These are phyloP conservation scores for Nycticorax nycticorax DNA, from an alignment of 2,113 vertebrate genomes.

Conservation along the genomic window DNA sequence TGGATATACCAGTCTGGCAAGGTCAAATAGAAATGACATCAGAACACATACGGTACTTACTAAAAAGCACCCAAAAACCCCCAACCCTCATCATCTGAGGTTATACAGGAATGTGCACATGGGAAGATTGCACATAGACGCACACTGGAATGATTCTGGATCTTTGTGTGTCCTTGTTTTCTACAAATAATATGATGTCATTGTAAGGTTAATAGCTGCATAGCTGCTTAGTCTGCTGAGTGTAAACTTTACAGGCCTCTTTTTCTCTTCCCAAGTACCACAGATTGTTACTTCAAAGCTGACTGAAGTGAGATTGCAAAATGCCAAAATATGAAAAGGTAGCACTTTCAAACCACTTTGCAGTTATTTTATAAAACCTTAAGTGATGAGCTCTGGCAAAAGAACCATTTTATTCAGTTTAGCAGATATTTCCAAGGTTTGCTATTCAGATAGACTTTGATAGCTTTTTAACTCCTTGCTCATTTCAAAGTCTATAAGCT, in stretches of 20 bases:
- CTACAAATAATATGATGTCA: not conserved
- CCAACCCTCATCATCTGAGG: not conserved
- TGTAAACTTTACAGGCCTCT: not conserved
- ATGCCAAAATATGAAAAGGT: not conserved
- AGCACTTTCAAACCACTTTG: not conserved
- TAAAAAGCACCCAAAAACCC: not conserved
- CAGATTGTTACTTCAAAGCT: not conserved
- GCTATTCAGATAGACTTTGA: not conserved
- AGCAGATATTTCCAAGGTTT: not conserved
- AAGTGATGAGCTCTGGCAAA: not conserved
- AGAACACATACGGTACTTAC: not conserved
- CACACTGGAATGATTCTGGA: not conserved
- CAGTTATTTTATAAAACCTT: not conserved
- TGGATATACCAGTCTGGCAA: not conserved
- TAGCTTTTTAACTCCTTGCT: not conserved
- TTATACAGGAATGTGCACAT: not conserved
- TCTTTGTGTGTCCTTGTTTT: not conserved
- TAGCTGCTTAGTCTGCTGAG: not conserved
- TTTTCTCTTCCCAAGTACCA: not conserved
- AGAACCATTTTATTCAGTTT: not conserved
- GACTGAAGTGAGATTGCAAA: not conserved
- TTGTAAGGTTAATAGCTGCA: not conserved
- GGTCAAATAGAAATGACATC: not conserved
- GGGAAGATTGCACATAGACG: not conserved
- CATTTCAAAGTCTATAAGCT: not conserved